phyloP scores from a whole-genome alignment of 2,797 vertebrate species.

The Paedocypris micromegethes region DNA sequence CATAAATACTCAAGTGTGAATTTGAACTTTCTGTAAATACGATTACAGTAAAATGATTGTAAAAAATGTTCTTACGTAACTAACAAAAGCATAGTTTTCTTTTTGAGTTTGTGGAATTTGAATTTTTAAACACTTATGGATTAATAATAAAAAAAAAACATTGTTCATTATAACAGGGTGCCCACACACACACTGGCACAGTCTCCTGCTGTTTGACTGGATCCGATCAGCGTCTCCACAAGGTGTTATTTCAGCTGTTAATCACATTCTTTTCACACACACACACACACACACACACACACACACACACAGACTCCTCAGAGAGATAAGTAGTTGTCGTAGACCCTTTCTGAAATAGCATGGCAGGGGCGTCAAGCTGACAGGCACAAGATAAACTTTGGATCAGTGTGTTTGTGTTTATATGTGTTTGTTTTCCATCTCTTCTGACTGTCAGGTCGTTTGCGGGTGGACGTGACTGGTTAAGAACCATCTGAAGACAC shows the following conservation, averaged over 20 bases:
- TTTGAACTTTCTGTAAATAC: no score
- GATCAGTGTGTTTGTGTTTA: neutral
- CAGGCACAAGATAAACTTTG: slow-evolving; percentile 12
- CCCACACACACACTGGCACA: neutral
- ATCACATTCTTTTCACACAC: slow-evolving; percentile 19
- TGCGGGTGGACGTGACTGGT: neutral
- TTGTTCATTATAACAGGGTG: no score
- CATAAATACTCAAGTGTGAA: no score
- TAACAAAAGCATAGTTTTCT: no score
- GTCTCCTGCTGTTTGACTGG: neutral
- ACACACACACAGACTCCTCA: slow-evolving; percentile 2
- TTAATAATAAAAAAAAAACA: no score
- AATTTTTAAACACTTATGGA: no score
- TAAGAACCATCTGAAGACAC: neutral
- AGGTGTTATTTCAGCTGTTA: slow-evolving; percentile 33
- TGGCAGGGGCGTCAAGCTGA: neutral
- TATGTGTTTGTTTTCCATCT: slow-evolving; percentile 1
- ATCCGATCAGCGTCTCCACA: slow-evolving; percentile 19
- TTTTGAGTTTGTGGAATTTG: no score
- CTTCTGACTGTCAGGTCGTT: slow-evolving; percentile 14
- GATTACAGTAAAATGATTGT: no score
- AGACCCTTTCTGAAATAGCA: slow-evolving; percentile 24
- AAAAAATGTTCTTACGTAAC: no score
- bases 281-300: slow-evolving; percentile 10
- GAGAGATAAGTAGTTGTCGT: slow-evolving; percentile 20